These are phyloP conservation scores for Agapostemon virescens DNA, from an alignment of 2,888 invertebrate genomes.

Conservation along the genomic window DNA sequence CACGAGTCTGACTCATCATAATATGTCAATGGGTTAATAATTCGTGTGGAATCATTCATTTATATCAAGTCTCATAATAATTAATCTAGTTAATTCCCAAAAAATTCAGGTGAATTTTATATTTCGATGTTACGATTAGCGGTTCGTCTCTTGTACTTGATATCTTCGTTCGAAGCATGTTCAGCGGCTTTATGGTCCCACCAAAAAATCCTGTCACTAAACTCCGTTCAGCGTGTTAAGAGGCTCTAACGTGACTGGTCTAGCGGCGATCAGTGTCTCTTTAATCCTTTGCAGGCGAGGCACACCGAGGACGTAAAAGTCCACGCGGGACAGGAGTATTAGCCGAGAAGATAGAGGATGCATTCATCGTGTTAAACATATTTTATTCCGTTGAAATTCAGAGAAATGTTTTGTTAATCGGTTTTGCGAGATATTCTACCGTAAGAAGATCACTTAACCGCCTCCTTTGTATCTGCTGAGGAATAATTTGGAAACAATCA, in stretches of 20 bases:
- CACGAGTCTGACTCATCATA: too few species aligned
- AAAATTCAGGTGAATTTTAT: background rate
- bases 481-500: too few species aligned
- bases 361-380: background rate
- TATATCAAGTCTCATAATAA: background rate
- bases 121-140: background rate
- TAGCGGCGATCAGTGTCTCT: background rate
- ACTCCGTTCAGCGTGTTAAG: background rate
- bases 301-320: background rate
- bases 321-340: background rate
- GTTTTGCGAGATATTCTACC: too few species aligned
- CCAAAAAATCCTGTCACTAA: background rate
- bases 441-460: too few species aligned
- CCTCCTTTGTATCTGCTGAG: too few species aligned
- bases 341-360: background rate
- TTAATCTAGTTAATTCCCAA: background rate
- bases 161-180: background rate
- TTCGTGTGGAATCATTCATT: background rate
- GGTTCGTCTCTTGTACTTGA: background rate
- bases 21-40: too few species aligned
- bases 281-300: conserved; percentile 5
- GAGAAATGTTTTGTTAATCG: background rate
- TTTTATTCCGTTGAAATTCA: background rate
- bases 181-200: background rate
- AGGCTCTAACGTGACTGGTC: conserved; percentile 2